phyloP scores from a whole-genome alignment of 2,113 vertebrate species.

The Ceuthmochares aereus region DNA sequence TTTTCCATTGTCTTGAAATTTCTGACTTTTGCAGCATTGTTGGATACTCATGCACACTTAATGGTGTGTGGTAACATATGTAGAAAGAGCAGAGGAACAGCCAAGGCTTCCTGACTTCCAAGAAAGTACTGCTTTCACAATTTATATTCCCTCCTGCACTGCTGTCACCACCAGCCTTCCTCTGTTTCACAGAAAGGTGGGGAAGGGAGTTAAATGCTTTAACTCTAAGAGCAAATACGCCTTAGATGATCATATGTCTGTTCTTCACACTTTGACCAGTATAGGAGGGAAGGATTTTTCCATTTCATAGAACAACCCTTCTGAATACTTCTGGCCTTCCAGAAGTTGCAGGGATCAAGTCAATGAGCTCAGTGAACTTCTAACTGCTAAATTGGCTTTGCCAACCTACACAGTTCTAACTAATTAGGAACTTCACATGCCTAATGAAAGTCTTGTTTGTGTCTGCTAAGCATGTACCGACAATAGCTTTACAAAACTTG shows the following conservation, averaged over 20 bases:
- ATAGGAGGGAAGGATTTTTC: neutral
- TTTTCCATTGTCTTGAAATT: neutral
- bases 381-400: neutral
- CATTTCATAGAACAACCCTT: neutral
- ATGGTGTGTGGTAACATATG: neutral
- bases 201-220: neutral
- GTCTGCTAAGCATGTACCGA: neutral
- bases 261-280: neutral
- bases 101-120: neutral
- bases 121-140: neutral
- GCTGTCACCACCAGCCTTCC: neutral
- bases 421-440: neutral
- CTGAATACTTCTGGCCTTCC: neutral
- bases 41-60: accelerated
- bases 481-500: neutral
- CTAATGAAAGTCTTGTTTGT: neutral
- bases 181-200: neutral
- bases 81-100: neutral
- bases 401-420: neutral
- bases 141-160: neutral
- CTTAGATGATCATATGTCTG: neutral
- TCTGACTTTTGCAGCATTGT: neutral
- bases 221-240: neutral
- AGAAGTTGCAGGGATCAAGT: neutral
- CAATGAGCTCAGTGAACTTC: accelerated